A percentile compares a stretch with the other conserved stretches of the same genome.
Evolutionary conservation across 2,888 invertebrate genomes (phyloP).

Genomic region (Julus scanicus): DNA sequence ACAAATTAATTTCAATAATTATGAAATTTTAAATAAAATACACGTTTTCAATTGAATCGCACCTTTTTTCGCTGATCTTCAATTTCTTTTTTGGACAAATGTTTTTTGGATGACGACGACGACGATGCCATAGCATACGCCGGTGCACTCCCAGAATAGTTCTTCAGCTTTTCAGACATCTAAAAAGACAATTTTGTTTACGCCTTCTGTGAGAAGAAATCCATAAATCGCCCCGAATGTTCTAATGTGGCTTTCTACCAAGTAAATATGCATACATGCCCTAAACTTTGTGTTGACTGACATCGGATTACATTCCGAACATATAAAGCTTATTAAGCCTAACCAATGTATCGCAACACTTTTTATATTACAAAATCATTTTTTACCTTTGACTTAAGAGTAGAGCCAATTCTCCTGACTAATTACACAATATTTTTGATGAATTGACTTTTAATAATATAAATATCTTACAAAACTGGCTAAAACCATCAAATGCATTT

Average conservation of each 20-base stretch:
- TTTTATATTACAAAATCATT: not conserved
- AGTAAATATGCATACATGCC: not conserved
- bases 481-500: constrained; percentile 23
- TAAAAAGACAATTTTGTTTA: not conserved
- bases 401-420: not conserved
- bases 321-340: not conserved
- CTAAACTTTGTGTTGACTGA: not conserved
- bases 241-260: not conserved
- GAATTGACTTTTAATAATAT: not conserved
- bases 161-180: constrained; percentile 22
- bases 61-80: constrained; percentile 89
- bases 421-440: not conserved
- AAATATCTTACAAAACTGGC: constrained; percentile 7
- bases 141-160: not conserved
- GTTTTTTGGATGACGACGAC: constrained; percentile 69
- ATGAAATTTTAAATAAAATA: not conserved
- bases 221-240: not conserved
- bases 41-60: constrained; percentile 43
- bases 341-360: not conserved
- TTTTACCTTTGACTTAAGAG: not conserved
- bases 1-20: constrained; percentile 15
- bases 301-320: not conserved
- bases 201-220: not conserved
- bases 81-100: constrained; percentile 72
- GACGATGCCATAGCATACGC: constrained; percentile 12